Base-by-base conservation (phyloP, 2,888 invertebrate species). In the Cryptocephalus moraei region DNA sequence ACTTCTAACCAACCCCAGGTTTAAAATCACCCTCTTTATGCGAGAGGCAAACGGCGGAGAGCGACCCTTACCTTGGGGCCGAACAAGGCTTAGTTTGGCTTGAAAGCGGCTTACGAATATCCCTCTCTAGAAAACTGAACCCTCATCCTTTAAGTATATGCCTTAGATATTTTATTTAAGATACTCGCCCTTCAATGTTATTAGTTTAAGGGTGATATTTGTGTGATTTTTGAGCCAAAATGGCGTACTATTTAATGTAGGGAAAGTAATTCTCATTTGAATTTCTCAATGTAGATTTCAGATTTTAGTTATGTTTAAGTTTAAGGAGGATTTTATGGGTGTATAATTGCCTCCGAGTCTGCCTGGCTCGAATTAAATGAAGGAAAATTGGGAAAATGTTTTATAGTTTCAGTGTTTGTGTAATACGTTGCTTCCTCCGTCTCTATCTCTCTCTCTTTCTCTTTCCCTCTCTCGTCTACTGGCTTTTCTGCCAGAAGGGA, bases 241-340 rank as follows among this genome's bases (percentile, higher is more conserved):
- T 68, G 68, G 68, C 66, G 66, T 59, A 56, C 56, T 65, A 67
- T 68, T 68, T 66, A 67, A 68, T 68, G 66, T 66, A 64, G 65
- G 67, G 68, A 66, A 64, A 67, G 66, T 68, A 66, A 67, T 67
- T 62, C 64, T 63, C 61, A 64, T 66, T 67, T 64, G 63, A 62
- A 65, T 64, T 64, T 63, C 65, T 64, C 62, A 57, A 59, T 60
- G 61, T 59, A 56, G 62, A 62, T 62, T 65, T 64, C 64, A 65
- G 66, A 66, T 65, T 66, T 66, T 57, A 58, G 61, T 60, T 60
- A 56, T 64, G 65, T 65, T 64, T 64, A 65, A 65, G 66, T 66
- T 66, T 63, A 65, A 66, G 66, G 63, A 66, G 64, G 62, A 64
- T 63, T 65, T 64, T 64, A 59, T 59, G 55, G 54, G 41, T 49